Conservation (phyloP, 2,888 invertebrate genomes). For the Sympetrum striolatum region DNA sequence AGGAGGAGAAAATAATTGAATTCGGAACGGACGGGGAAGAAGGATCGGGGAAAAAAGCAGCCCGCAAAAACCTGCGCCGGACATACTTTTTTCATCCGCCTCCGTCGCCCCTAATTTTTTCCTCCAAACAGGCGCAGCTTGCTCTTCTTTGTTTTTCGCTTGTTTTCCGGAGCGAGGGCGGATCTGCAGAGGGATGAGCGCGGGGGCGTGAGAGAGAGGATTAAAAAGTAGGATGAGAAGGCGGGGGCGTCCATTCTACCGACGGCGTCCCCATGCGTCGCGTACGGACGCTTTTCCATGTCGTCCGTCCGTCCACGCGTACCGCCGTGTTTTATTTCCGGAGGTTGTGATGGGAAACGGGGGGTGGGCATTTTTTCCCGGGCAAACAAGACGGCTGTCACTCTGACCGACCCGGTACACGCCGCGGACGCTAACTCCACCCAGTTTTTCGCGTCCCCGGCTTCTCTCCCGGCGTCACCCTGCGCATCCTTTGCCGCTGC, state of each 20-base stretch:
- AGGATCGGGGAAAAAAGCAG: neutral
- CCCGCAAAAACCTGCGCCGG: conserved; percentile 24
- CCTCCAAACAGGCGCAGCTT: conserved; percentile 31
- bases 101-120: conserved; percentile 8
- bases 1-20: too few species aligned
- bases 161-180: conserved; percentile 39
- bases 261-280: conserved; percentile 22
- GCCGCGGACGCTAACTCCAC: conserved; percentile 33
- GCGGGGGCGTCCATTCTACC: neutral
- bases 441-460: conserved; percentile 29
- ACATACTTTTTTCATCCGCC: conserved; percentile 17
- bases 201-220: neutral
- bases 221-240: neutral
- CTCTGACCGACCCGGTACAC: conserved; percentile 28
- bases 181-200: conserved; percentile 5
- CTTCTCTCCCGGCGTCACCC: neutral
- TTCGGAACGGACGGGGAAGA: too few species aligned
- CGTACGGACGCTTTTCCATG: conserved; percentile 30
- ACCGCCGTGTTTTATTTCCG: neutral
- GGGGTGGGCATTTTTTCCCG: neutral
- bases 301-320: neutral
- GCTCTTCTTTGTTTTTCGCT: conserved; percentile 29
- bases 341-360: neutral
- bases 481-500: neutral
- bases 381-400: conserved; percentile 41